Evolutionary conservation across 2,797 vertebrate species (phyloP).

Genomic region (Xiphophorus birchmanni): DNA sequence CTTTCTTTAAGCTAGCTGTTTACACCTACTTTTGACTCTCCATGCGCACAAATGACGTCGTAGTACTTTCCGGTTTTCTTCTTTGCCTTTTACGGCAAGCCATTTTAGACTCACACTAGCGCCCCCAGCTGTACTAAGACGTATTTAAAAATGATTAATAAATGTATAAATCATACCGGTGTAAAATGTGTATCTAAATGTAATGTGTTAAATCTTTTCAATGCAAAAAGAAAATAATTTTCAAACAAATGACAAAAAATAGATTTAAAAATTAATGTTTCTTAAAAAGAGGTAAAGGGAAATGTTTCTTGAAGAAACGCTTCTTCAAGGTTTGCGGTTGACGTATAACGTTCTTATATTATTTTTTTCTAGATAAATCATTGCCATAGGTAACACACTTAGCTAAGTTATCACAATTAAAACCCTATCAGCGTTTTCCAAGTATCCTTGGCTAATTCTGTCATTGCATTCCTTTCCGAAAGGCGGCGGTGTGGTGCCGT

Average conservation of each 20-base stretch:
- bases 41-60: slow-evolving; percentile 59
- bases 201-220: too few species aligned
- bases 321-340: background rate
- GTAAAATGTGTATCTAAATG: too few species aligned
- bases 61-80: background rate
- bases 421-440: background rate
- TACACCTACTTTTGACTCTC: slow-evolving; percentile 18
- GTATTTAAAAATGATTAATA: background rate
- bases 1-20: slow-evolving; percentile 31
- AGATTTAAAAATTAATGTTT: background rate
- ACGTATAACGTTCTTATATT: background rate
- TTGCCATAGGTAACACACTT: background rate
- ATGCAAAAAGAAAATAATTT: background rate
- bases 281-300: background rate
- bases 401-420: too few species aligned
- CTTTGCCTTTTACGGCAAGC: background rate
- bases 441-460: background rate
- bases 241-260: background rate
- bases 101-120: background rate
- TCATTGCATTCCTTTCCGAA: slow-evolving; percentile 26
- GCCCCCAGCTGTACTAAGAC: background rate
- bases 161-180: too few species aligned
- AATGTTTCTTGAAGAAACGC: background rate
- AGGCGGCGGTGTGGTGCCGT: slow-evolving; percentile 28
- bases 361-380: background rate